These are phyloP conservation scores for Brachionus asplanchnoidis DNA, from an alignment of 1,140 invertebrate species.

Conservation along the genomic window DNA sequence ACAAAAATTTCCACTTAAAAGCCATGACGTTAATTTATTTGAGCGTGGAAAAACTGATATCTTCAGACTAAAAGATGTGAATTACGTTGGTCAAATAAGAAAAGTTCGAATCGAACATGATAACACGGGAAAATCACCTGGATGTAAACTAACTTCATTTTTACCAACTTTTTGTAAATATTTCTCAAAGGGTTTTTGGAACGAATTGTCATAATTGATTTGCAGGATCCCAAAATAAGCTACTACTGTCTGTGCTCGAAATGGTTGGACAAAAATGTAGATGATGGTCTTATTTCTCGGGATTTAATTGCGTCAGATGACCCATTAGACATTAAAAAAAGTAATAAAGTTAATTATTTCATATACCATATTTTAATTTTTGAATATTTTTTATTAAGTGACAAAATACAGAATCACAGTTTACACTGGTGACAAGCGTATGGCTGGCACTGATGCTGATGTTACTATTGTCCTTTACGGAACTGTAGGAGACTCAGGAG, in stretches of 20 bases:
- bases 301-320: constrained; percentile 53
- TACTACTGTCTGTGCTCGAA: constrained; percentile 57
- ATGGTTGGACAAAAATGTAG: constrained; percentile 56
- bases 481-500: constrained; percentile 48
- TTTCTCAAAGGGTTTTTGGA: constrained; percentile 40
- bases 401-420: constrained; percentile 55
- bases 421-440: constrained; percentile 56
- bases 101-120: constrained; percentile 57
- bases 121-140: constrained; percentile 54
- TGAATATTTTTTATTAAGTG: neutral
- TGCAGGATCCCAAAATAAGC: constrained; percentile 53
- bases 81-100: constrained; percentile 54
- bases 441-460: constrained; percentile 57
- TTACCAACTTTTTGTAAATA: neutral
- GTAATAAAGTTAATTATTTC: constrained; percentile 43
- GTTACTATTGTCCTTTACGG: constrained; percentile 53
- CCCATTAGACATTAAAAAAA: constrained; percentile 51
- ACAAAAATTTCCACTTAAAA: constrained; percentile 48
- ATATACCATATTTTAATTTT: neutral
- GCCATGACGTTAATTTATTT: constrained; percentile 46
- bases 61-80: constrained; percentile 49
- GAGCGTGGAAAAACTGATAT: constrained; percentile 48
- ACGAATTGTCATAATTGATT: constrained; percentile 54
- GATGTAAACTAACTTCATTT: constrained; percentile 50
- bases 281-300: constrained; percentile 51